Percentiles rank a stretch among this genome's conserved stretches.
Evolutionary conservation across 2,888 invertebrate genomes (phyloP).

Genomic region (Lasioglossum vierecki): DNA sequence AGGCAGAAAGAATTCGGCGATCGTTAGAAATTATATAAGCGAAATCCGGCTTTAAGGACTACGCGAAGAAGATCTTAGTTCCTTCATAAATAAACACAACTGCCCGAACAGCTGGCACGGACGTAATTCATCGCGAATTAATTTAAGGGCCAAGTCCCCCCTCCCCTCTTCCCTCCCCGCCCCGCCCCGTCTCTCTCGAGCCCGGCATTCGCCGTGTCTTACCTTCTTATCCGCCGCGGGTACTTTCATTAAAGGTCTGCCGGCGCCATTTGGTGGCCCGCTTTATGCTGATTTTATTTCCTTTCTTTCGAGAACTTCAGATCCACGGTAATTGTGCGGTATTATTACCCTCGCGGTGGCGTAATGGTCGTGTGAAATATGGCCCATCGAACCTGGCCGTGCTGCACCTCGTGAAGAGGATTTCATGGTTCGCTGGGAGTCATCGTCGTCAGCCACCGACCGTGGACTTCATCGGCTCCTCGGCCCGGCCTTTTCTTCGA

Average conservation of each 20-base stretch:
- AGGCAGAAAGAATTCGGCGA: conserved; percentile 50
- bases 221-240: conserved; percentile 74
- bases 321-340: conserved; percentile 82
- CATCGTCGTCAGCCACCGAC: conserved; percentile 36
- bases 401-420: conserved; percentile 68
- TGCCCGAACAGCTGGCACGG: conserved; percentile 83
- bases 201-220: conserved; percentile 48
- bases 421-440: conserved; percentile 68
- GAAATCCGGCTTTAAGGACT: conserved; percentile 70
- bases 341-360: conserved; percentile 79
- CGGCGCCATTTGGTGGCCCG: conserved; percentile 83
- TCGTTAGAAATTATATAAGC: conserved; percentile 62
- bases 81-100: conserved; percentile 84
- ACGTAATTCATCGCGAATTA: conserved; percentile 84
- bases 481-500: conserved; percentile 12
- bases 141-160: conserved; percentile 80
- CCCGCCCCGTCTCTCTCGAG: not conserved
- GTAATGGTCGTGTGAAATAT: conserved; percentile 81
- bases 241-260: conserved; percentile 84
- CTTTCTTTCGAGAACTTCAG: conserved; percentile 82
- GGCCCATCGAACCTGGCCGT: conserved; percentile 75
- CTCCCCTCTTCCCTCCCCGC: not conserved
- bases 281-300: conserved; percentile 84
- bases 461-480: not conserved
- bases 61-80: conserved; percentile 80